A percentile compares a stretch with the other conserved stretches of the same genome.
phyloP scores from a whole-genome alignment of 2,113 vertebrate species.

The Chaetops frenatus region DNA sequence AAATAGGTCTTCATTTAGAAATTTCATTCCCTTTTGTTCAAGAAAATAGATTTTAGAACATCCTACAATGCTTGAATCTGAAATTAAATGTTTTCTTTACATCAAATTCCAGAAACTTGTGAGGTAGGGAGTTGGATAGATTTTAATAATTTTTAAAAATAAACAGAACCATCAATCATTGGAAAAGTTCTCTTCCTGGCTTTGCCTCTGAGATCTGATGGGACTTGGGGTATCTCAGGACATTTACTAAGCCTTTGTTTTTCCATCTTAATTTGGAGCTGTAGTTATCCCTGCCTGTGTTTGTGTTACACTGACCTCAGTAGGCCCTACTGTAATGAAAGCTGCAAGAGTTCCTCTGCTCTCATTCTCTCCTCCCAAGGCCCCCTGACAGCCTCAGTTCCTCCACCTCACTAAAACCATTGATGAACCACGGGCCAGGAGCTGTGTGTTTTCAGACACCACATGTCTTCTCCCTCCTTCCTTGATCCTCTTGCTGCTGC shows the following conservation, averaged over 20 bases:
- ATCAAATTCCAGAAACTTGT: slow-evolving; percentile 22
- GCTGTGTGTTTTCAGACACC: neutral
- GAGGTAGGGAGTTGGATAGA: neutral
- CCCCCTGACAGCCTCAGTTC: neutral
- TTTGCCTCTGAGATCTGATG: neutral
- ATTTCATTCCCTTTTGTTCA: slow-evolving; percentile 22
- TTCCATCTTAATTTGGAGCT: neutral
- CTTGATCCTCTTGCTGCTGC: neutral
- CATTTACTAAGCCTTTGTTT: neutral
- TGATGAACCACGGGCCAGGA: neutral
- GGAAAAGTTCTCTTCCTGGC: neutral
- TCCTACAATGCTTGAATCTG: neutral
- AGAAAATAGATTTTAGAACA: slow-evolving; percentile 22
- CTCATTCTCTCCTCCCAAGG: neutral
- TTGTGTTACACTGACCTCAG: neutral
- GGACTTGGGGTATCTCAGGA: neutral
- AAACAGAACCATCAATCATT: slow-evolving; percentile 39
- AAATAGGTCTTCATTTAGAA: slow-evolving; percentile 40
- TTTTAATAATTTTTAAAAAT: slow-evolving; percentile 22
- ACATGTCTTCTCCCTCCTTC: neutral
- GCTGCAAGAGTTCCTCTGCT: neutral
- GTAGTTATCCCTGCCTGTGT: neutral
- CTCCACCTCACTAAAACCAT: neutral
- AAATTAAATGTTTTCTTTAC: slow-evolving; percentile 40
- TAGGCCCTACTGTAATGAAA: neutral